These are phyloP conservation scores for Labeo rohita DNA, from an alignment of 2,113 vertebrate species.

Conservation along the genomic window DNA sequence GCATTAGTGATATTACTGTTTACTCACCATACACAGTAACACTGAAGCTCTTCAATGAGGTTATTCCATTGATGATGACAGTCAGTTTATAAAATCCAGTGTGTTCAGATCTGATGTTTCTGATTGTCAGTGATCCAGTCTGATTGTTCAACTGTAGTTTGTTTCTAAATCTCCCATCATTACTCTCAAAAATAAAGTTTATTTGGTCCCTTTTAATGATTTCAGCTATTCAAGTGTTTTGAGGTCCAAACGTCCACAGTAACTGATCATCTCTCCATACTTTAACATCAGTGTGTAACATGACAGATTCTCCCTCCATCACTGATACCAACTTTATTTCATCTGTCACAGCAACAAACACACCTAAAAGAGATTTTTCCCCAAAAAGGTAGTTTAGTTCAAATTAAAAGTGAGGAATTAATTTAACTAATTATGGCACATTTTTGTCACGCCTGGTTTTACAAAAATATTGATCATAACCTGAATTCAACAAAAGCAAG, in stretches of 20 bases:
- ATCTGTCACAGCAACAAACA: background rate
- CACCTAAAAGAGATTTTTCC: background rate
- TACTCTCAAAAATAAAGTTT: background rate
- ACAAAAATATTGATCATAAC: no score
- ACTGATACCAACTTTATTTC: background rate
- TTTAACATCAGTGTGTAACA: background rate
- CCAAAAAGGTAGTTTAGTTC: no score
- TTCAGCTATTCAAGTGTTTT: background rate
- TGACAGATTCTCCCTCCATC: background rate
- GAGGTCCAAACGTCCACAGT: background rate
- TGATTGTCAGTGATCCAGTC: conserved; percentile 15
- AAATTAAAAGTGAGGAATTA: no score
- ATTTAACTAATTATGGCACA: no score
- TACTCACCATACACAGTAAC: background rate
- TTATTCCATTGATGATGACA: background rate
- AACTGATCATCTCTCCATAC: background rate
- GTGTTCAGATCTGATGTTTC: background rate
- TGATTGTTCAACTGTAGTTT: background rate
- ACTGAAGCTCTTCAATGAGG: background rate
- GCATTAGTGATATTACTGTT: background rate
- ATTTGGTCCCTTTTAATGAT: background rate
- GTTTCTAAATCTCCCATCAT: background rate
- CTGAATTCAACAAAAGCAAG: no score
- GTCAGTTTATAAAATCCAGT: conserved; percentile 5
- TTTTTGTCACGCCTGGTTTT: no score